Evolutionary conservation across 2,888 invertebrate genomes (phyloP).

Genomic region (Melieria picta): DNA sequence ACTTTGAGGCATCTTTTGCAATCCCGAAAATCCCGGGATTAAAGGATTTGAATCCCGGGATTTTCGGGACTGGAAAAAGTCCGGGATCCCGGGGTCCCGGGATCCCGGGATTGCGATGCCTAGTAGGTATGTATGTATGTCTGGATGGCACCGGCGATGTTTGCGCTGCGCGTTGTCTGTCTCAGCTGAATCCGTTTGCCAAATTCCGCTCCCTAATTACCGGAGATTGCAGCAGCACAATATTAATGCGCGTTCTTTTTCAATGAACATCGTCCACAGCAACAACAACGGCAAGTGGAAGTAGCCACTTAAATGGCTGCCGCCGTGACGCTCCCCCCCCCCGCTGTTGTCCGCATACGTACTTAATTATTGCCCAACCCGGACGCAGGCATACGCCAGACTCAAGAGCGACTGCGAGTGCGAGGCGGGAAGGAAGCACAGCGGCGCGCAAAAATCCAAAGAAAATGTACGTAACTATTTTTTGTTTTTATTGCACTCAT

Average conservation of each 20-base stretch:
- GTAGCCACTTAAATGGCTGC: slow-evolving; percentile 24
- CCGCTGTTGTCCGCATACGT: not conserved
- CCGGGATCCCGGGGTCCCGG: no score
- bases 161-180: no score
- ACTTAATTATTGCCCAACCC: slow-evolving; percentile 16
- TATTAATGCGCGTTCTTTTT: slow-evolving; percentile 38
- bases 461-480: slow-evolving; percentile 1
- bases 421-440: not conserved
- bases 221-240: slow-evolving; percentile 27
- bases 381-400: slow-evolving; percentile 8
- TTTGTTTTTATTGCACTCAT: slow-evolving; percentile 21
- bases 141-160: no score
- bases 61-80: no score
- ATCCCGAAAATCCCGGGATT: no score
- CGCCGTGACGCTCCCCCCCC: not conserved
- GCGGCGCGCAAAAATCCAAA: no score
- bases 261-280: slow-evolving; percentile 10
- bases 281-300: not conserved
- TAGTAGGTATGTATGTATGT: no score
- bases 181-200: not conserved
- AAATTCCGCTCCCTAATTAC: slow-evolving; percentile 29
- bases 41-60: no score
- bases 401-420: not conserved
- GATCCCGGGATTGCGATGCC: no score
- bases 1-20: no score